Percentiles rank a stretch among this genome's conserved stretches.
Evolutionary conservation across 1,140 invertebrate species (phyloP).

Genomic region (Zaprionus africanus): DNA sequence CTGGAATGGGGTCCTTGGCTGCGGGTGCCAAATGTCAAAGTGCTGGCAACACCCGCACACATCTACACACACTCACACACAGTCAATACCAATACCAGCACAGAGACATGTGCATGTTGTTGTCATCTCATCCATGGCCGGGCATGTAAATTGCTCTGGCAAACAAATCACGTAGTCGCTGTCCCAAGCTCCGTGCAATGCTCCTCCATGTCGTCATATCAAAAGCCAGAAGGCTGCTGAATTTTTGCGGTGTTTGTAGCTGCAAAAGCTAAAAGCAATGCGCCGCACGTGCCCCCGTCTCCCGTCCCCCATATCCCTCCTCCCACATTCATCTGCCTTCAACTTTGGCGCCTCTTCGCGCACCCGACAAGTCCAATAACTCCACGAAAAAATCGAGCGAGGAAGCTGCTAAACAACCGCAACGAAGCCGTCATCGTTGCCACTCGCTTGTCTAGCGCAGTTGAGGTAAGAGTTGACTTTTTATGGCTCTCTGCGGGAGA

Average conservation of each 20-base stretch:
- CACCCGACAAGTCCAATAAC: slow-evolving; percentile 1
- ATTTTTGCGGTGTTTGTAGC: slow-evolving; percentile 65
- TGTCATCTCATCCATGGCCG: slow-evolving; percentile 57
- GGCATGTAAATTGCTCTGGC: slow-evolving; percentile 74
- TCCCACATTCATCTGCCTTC: background rate
- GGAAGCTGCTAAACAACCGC: slow-evolving; percentile 58
- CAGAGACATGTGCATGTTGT: slow-evolving; percentile 31
- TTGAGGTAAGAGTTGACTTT: slow-evolving; percentile 13
- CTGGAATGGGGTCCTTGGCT: slow-evolving; percentile 15
- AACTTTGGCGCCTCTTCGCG: background rate
- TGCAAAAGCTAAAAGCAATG: slow-evolving; percentile 67
- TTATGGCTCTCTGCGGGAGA: background rate
- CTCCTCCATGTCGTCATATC: slow-evolving; percentile 58
- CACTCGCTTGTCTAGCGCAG: slow-evolving; percentile 18
- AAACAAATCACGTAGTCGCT: slow-evolving; percentile 71
- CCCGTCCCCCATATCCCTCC: too few relatives aligned
- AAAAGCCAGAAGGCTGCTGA: slow-evolving; percentile 71
- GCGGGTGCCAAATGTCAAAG: slow-evolving; percentile 72
- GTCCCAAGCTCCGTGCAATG: slow-evolving; percentile 53
- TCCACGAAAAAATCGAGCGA: slow-evolving; percentile 6
- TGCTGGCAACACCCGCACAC: slow-evolving; percentile 40
- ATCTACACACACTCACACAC: background rate
- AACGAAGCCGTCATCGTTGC: slow-evolving; percentile 53
- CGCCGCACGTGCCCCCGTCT: background rate
- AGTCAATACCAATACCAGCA: slow-evolving; percentile 30